Evolutionary conservation across 2,888 invertebrate genomes (phyloP).

Genomic region (Chrysolina oricalcia): DNA sequence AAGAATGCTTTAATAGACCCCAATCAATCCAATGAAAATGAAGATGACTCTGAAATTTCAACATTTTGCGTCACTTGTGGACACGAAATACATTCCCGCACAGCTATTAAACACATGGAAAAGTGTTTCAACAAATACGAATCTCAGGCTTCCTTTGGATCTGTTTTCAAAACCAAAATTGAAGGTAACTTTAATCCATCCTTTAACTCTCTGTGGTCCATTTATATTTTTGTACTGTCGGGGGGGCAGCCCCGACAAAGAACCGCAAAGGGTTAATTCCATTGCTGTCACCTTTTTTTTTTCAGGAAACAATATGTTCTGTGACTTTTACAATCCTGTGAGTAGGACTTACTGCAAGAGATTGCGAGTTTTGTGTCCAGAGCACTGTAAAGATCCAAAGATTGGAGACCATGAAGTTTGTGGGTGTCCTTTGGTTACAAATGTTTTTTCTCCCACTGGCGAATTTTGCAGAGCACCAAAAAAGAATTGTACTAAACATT

Average conservation of each 20-base stretch:
- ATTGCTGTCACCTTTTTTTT: slow-evolving; percentile 33
- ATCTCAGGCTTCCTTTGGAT: slow-evolving; percentile 97
- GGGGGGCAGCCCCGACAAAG: too few species aligned
- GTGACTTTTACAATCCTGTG: slow-evolving; percentile 93
- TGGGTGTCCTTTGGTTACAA: slow-evolving; percentile 90
- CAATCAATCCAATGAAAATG: slow-evolving; percentile 78
- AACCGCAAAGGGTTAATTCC: too few species aligned
- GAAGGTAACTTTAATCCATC: slow-evolving; percentile 76
- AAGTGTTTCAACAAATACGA: slow-evolving; percentile 99
- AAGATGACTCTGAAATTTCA: slow-evolving; percentile 81
- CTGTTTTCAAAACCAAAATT: slow-evolving; percentile 93
- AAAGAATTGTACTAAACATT: slow-evolving; percentile 92
- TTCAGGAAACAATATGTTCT: slow-evolving; percentile 92
- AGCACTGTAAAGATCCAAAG: slow-evolving; percentile 96
- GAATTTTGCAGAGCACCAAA: slow-evolving; percentile 92
- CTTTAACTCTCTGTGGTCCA: too few species aligned
- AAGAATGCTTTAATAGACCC: slow-evolving; percentile 81
- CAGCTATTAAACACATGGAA: slow-evolving; percentile 97
- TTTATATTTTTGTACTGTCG: too few species aligned
- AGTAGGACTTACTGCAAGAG: slow-evolving; percentile 97
- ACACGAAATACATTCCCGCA: slow-evolving; percentile 92
- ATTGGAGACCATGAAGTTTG: slow-evolving; percentile 92
- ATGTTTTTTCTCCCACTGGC: slow-evolving; percentile 88
- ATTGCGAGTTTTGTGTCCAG: slow-evolving; percentile 95
- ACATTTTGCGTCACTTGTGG: slow-evolving; percentile 98